Conservation (phyloP, 2,113 vertebrate species). For the Microtus montanus region DNA sequence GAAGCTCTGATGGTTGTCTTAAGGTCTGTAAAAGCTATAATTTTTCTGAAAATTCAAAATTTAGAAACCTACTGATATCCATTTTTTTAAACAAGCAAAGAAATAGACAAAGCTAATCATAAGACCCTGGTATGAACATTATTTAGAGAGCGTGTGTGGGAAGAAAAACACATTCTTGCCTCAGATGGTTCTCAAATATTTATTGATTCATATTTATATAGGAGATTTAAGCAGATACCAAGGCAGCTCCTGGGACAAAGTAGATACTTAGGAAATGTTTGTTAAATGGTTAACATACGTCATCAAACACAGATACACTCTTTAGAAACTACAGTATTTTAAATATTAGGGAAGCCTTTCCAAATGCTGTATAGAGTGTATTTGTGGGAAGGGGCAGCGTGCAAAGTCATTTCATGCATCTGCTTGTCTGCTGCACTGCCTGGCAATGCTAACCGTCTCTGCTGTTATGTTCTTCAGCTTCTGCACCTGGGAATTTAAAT, state of each 20-base stretch:
- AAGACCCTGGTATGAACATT: slow-evolving; percentile 2
- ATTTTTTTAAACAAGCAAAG: slow-evolving; percentile 54
- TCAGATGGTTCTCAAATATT: slow-evolving; percentile 67
- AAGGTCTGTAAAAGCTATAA: slow-evolving; percentile 54
- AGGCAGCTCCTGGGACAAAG: slow-evolving; percentile 3
- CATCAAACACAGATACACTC: not conserved
- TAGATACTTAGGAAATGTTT: slow-evolving; percentile 57
- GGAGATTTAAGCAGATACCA: not conserved
- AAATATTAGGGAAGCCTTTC: slow-evolving; percentile 34
- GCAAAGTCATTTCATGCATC: not conserved
- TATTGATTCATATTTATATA: slow-evolving; percentile 36
- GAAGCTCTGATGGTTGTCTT: slow-evolving; percentile 36
- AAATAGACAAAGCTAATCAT: slow-evolving; percentile 61
- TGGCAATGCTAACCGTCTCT: slow-evolving; percentile 53
- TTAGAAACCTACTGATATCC: slow-evolving; percentile 57
- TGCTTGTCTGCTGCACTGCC: slow-evolving; percentile 56
- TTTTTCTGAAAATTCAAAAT: slow-evolving; percentile 69
- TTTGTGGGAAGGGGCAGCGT: not conserved
- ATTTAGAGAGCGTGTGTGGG: slow-evolving; percentile 30
- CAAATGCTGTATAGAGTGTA: not conserved
- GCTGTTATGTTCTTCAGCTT: slow-evolving; percentile 26
- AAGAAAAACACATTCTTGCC: slow-evolving; percentile 46
- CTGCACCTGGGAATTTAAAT: slow-evolving; percentile 66
- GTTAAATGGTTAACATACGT: slow-evolving; percentile 27
- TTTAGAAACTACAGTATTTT: slow-evolving; percentile 53